A percentile compares a stretch with the other conserved stretches of the same genome.
Conservation (phyloP, 1,140 invertebrate species). For the Drosophila ficusphila region DNA sequence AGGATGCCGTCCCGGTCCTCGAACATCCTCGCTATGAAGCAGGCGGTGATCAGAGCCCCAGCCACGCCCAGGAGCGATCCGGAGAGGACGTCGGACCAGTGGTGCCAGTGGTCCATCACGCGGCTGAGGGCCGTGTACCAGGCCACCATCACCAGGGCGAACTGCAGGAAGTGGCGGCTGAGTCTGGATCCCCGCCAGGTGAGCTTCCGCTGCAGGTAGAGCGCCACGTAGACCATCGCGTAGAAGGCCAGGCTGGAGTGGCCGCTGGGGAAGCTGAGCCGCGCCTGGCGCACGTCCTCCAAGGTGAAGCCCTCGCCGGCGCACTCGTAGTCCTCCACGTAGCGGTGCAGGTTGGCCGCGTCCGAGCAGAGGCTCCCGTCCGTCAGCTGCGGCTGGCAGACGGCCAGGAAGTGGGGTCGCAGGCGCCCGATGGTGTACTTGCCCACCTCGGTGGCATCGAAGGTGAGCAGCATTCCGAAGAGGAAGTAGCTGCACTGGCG, state of each 20-base stretch:
- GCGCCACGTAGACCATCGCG: constrained; percentile 91
- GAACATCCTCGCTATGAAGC: constrained; percentile 64
- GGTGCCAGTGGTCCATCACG: constrained; percentile 80
- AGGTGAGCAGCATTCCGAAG: constrained; percentile 92
- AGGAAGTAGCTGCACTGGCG: constrained; percentile 90
- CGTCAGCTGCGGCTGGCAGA: constrained; percentile 87
- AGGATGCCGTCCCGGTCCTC: constrained; percentile 5
- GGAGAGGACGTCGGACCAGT: constrained; percentile 74
- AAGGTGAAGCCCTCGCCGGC: constrained; percentile 85
- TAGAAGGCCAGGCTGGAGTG: constrained; percentile 92
- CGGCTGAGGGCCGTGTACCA: constrained; percentile 77
- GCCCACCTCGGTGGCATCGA: constrained; percentile 93
- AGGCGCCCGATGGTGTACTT: constrained; percentile 97
- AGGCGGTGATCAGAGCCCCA: constrained; percentile 64
- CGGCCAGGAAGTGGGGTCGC: constrained; percentile 94
- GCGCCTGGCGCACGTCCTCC: constrained; percentile 88
- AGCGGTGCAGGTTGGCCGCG: constrained; percentile 86
- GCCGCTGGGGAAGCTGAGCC: constrained; percentile 92
- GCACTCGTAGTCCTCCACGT: constrained; percentile 89
- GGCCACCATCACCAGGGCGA: constrained; percentile 86
- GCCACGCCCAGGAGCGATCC: constrained; percentile 64
- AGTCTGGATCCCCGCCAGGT: constrained; percentile 90
- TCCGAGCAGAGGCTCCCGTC: constrained; percentile 85
- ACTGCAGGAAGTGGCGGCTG: constrained; percentile 90
- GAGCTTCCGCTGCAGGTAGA: constrained; percentile 92